These are phyloP conservation scores for Epizoanthus illoricatus DNA, from an alignment of 92 coral and sea anemone genomes.

Conservation along the genomic window DNA sequence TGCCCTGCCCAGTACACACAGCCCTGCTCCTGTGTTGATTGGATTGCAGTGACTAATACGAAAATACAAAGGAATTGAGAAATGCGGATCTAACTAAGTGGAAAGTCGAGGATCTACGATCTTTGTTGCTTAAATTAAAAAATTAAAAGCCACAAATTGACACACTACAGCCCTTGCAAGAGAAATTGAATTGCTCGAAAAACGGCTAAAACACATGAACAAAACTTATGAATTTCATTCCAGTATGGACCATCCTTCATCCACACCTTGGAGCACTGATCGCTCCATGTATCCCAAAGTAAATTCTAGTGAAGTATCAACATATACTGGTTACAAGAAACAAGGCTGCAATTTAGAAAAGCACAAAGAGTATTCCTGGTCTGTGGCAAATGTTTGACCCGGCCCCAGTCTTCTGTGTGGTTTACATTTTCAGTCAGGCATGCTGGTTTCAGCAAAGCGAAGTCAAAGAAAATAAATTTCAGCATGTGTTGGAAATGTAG, in stretches of 20 bases:
- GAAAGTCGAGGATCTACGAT: conserved; percentile 34
- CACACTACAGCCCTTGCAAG: conserved; percentile 32
- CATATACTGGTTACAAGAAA: conserved; percentile 29
- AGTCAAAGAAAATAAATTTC: too few relatives aligned
- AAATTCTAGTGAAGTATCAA: conserved; percentile 21
- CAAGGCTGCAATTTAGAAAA: conserved; percentile 39
- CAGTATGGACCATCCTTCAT: conserved; percentile 34
- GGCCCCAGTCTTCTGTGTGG: too few relatives aligned
- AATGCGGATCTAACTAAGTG: conserved; percentile 36
- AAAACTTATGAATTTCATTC: conserved; percentile 29
- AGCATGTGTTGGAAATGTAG: too few relatives aligned
- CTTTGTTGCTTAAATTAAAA: conserved; percentile 37
- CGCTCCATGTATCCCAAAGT: conserved; percentile 40
- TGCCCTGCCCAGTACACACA: too few relatives aligned
- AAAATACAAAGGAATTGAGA: background rate
- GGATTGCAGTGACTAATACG: too few relatives aligned
- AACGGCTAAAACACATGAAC: conserved; percentile 29
- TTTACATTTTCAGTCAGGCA: too few relatives aligned
- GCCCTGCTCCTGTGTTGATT: too few relatives aligned
- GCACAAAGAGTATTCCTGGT: too few relatives aligned
- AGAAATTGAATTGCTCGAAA: conserved; percentile 22
- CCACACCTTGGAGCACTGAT: conserved; percentile 36
- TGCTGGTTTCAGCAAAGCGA: too few relatives aligned
- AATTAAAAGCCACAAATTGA: conserved; percentile 38
- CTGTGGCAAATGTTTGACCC: too few relatives aligned